A percentile compares a stretch with the other conserved stretches of the same genome.
Conservation (phyloP, 2,113 vertebrate species). For the Tursiops truncatus region DNA sequence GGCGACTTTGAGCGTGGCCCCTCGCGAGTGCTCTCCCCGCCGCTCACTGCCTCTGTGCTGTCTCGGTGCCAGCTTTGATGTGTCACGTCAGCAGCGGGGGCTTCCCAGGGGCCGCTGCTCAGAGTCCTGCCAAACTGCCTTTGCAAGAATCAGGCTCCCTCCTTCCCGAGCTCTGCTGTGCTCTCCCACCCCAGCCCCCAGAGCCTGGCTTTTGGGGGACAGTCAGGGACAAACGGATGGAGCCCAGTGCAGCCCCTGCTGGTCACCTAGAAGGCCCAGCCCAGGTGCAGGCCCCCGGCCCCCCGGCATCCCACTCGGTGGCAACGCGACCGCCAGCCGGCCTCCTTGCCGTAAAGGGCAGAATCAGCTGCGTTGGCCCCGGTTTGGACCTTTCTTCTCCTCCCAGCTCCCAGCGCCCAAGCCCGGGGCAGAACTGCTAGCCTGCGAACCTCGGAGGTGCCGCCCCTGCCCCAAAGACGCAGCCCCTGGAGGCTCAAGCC, state of each 20-base stretch:
- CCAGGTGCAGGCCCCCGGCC: no score
- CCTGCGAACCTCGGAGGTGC: neutral
- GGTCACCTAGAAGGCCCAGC: neutral
- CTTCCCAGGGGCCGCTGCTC: slow-evolving; percentile 83
- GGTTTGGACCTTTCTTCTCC: neutral
- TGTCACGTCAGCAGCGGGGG: slow-evolving; percentile 90
- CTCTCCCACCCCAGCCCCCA: neutral
- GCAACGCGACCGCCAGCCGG: accelerated
- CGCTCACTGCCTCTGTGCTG: slow-evolving; percentile 86
- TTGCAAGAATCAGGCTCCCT: slow-evolving; percentile 19
- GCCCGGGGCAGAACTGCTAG: accelerated
- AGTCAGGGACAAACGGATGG: accelerated
- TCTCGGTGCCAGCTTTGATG: slow-evolving; percentile 92
- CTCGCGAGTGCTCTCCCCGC: slow-evolving; percentile 85
- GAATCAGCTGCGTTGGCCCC: neutral
- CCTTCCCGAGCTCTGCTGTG: neutral
- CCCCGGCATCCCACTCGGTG: accelerated
- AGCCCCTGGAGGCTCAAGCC: accelerated
- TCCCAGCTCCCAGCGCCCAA: neutral
- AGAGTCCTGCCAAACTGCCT: slow-evolving; percentile 86
- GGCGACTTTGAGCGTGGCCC: slow-evolving; percentile 87
- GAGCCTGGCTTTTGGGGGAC: neutral
- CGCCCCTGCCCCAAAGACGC: accelerated
- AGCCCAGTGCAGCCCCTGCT: neutral
- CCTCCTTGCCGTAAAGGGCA: neutral